Conservation (phyloP, 2,113 vertebrate species). For the Glaucidium brasilianum region DNA sequence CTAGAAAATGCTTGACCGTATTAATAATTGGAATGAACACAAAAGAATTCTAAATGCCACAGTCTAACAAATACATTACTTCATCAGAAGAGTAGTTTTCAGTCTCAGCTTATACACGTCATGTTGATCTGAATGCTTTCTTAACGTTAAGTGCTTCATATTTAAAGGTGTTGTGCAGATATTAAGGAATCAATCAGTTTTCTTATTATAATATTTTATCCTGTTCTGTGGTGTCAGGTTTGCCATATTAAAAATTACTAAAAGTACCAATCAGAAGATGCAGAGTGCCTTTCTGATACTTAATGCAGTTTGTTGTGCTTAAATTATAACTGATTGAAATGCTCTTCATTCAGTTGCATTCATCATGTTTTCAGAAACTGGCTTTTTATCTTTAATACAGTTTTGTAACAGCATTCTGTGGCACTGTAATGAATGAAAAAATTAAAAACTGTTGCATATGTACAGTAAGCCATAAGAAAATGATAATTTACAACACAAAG, state of each 20-base stretch:
- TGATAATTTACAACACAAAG: background rate
- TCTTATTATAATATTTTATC: constrained; percentile 2
- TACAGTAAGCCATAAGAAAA: background rate
- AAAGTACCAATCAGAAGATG: background rate
- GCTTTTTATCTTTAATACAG: background rate
- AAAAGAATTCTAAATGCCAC: background rate
- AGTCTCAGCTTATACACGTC: background rate
- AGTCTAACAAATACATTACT: background rate
- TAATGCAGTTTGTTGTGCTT: background rate
- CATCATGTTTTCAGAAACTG: constrained; percentile 8
- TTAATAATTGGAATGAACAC: background rate
- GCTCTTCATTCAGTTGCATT: background rate
- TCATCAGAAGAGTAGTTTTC: background rate
- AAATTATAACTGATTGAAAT: background rate
- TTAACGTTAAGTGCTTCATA: background rate
- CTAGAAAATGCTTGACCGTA: background rate
- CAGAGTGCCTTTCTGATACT: background rate
- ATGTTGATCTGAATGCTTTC: background rate
- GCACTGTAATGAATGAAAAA: background rate
- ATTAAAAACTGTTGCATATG: background rate
- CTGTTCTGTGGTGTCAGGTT: background rate
- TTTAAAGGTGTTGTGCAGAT: background rate
- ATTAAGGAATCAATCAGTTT: constrained; percentile 25
- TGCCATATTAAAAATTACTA: background rate
- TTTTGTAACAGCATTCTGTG: background rate